These are phyloP conservation scores for Argynnis bischoffii DNA, from an alignment of 2,888 invertebrate genomes.

Conservation along the genomic window DNA sequence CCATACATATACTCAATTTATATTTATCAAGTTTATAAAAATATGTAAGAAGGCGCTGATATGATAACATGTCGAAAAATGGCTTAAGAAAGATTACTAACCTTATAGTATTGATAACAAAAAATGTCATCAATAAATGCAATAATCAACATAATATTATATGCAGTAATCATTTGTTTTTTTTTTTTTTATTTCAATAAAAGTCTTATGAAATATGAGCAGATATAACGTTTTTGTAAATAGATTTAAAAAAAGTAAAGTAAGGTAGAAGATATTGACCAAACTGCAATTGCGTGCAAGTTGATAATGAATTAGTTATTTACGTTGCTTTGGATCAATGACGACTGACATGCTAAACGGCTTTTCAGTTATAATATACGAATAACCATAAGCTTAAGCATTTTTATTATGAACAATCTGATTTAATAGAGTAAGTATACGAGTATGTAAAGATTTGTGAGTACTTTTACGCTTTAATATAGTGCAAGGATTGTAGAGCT, in stretches of 20 bases:
- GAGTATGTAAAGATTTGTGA: not conserved
- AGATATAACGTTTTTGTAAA: not conserved
- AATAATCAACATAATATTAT: too few species aligned
- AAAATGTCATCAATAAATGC: too few species aligned
- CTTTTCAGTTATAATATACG: slow-evolving; percentile 25
- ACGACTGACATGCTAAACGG: slow-evolving; percentile 65
- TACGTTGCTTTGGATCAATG: slow-evolving; percentile 52
- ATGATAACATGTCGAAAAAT: too few species aligned
- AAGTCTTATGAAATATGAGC: too few species aligned
- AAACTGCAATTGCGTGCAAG: slow-evolving; percentile 64
- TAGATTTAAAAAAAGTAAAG: not conserved
- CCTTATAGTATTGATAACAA: too few species aligned
- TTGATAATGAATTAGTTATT: slow-evolving; percentile 51
- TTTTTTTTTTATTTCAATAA: too few species aligned
- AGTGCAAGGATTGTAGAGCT: slow-evolving; percentile 9
- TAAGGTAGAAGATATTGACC: slow-evolving; percentile 55
- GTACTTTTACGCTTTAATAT: slow-evolving; percentile 4
- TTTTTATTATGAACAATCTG: not conserved
- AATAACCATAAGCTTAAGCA: slow-evolving; percentile 14
- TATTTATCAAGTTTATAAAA: too few species aligned
- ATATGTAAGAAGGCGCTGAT: too few species aligned
- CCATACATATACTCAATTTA: too few species aligned
- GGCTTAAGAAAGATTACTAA: too few species aligned
- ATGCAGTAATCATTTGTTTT: too few species aligned
- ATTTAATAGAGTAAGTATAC: not conserved